phyloP scores from a whole-genome alignment of 2,797 vertebrate genomes.

The Sebastes dallii region DNA sequence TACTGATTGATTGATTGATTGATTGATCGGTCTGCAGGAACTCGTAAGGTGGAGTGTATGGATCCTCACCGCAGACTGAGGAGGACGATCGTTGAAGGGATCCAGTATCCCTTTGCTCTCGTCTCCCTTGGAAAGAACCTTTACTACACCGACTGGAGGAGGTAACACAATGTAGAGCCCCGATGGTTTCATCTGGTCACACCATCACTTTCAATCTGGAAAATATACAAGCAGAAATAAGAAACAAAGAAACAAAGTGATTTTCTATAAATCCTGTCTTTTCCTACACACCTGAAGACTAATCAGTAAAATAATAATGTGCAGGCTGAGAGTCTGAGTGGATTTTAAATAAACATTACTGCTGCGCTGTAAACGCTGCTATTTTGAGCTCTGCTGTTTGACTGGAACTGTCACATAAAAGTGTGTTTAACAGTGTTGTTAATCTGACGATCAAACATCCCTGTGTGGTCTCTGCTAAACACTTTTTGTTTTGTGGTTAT shows the following conservation, averaged over 20 bases:
- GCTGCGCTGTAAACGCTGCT: not conserved
- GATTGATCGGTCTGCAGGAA: slow-evolving; percentile 76
- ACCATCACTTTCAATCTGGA: too few species aligned
- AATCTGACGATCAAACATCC: not conserved
- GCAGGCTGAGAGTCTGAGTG: not conserved
- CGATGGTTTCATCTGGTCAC: too few species aligned
- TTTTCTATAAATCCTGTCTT: not conserved
- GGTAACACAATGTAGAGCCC: slow-evolving; percentile 65
- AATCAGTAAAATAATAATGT: not conserved
- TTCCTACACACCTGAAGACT: not conserved
- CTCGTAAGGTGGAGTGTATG: slow-evolving; percentile 88
- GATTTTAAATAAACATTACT: not conserved
- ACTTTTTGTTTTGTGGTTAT: not conserved
- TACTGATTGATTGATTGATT: not conserved
- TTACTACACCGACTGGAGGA: slow-evolving; percentile 96
- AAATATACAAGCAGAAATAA: not conserved
- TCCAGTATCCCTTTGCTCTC: slow-evolving; percentile 91
- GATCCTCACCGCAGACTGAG: slow-evolving; percentile 81
- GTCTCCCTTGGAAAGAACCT: slow-evolving; percentile 87
- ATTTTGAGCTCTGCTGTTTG: not conserved
- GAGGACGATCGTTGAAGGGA: slow-evolving; percentile 82
- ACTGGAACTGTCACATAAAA: not conserved
- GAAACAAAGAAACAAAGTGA: not conserved
- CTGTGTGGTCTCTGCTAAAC: not conserved
- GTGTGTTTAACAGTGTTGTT: not conserved